Conservation (phyloP, 35 echinoderm and acorn worm species). For the Heliocidaris tuberculata region DNA sequence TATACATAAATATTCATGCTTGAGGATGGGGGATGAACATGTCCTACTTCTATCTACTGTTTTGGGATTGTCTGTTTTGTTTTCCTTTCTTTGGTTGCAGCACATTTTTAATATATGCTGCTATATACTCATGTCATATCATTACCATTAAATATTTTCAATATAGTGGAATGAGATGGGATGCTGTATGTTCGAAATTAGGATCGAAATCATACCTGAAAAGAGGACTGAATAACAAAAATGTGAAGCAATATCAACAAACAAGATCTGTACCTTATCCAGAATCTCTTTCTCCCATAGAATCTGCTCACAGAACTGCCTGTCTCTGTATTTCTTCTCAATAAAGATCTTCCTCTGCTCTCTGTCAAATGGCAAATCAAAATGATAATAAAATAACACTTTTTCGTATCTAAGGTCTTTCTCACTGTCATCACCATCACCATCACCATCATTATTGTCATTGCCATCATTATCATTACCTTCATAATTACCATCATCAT, state of each 20-base stretch:
- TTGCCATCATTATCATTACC: neutral
- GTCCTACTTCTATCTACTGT: too few species aligned
- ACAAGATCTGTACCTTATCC: slow-evolving; percentile 45
- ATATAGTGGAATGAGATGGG: too few species aligned
- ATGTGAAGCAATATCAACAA: neutral
- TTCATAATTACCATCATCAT: neutral
- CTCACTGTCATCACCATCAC: neutral
- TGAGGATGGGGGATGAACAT: too few species aligned
- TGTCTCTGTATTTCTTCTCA: slow-evolving; percentile 54
- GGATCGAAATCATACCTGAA: too few species aligned
- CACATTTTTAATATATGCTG: too few species aligned
- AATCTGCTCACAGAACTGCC: slow-evolving; percentile 63
- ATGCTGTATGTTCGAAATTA: too few species aligned
- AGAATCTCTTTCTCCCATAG: slow-evolving; percentile 36
- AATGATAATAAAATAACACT: neutral
- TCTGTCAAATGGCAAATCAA: slow-evolving; percentile 42
- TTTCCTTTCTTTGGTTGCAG: too few species aligned
- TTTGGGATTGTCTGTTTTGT: too few species aligned
- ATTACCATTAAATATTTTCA: too few species aligned
- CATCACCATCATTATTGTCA: neutral
- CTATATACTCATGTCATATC: too few species aligned
- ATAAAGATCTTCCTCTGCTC: slow-evolving; percentile 71
- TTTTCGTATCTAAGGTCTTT: neutral
- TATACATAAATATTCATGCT: too few species aligned
- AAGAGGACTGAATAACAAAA: too few species aligned